Evolutionary conservation across 2,113 vertebrate genomes (phyloP).

Genomic region (Coturnix japonica): DNA sequence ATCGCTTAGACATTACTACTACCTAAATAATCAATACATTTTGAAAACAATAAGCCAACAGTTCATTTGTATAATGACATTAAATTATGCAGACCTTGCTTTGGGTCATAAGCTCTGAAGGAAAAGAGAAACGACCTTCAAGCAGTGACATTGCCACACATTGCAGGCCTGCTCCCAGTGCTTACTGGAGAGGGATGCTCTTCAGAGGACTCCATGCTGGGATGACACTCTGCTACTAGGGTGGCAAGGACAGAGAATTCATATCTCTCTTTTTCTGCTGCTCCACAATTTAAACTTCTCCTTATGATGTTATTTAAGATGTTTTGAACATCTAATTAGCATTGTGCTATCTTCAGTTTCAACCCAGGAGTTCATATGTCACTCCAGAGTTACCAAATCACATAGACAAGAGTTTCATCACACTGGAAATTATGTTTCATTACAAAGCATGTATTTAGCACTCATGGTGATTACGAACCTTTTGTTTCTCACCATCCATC

Average conservation of each 20-base stretch:
- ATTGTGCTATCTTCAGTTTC: slow-evolving; percentile 13
- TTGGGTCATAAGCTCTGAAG: slow-evolving; percentile 47
- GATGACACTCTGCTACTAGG: not conserved
- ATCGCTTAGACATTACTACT: not conserved
- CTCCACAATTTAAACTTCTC: slow-evolving; percentile 7
- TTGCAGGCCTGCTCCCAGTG: not conserved
- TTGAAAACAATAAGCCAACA: not conserved
- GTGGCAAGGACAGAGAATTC: slow-evolving; percentile 53
- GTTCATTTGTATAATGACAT: not conserved
- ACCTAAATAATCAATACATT: not conserved
- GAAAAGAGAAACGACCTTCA: slow-evolving; percentile 52
- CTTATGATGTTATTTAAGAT: slow-evolving; percentile 15
- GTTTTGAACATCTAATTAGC: slow-evolving; percentile 59
- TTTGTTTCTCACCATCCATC: not conserved
- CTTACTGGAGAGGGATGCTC: not conserved
- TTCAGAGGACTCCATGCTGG: slow-evolving; percentile 38
- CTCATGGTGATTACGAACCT: not conserved
- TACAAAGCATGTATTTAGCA: not conserved
- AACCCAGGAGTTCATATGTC: not conserved
- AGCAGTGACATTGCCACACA: slow-evolving; percentile 47
- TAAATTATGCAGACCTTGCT: slow-evolving; percentile 14
- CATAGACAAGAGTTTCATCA: slow-evolving; percentile 13
- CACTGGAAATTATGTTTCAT: not conserved
- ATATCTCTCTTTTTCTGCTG: not conserved
- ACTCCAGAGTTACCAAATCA: not conserved